A percentile compares a stretch with the other conserved stretches of the same genome.
phyloP scores from a whole-genome alignment of 2,113 vertebrate species.

The Callipepla californica region DNA sequence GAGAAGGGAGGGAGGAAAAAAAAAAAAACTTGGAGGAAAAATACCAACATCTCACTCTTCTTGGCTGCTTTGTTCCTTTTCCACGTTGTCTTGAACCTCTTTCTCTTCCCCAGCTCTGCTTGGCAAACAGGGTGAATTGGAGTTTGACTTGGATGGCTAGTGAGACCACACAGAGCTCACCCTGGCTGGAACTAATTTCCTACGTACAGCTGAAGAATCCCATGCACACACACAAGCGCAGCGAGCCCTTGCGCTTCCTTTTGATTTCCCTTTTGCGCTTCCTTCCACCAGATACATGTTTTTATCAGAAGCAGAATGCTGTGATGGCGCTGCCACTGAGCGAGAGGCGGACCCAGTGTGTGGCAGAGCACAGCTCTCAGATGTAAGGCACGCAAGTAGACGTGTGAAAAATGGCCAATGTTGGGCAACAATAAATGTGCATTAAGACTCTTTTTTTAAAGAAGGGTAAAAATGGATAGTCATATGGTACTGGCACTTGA shows the following conservation, averaged over 20 bases:
- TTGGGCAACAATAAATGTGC: conserved; percentile 59
- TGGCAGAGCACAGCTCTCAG: conserved; percentile 19
- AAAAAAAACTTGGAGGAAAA: conserved; percentile 32
- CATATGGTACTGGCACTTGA: conserved; percentile 72
- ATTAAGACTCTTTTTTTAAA: neutral
- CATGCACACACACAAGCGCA: conserved; percentile 28
- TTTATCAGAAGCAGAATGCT: conserved; percentile 64
- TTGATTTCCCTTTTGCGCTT: conserved; percentile 65
- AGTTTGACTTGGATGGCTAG: conserved; percentile 73
- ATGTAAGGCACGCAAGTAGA: conserved; percentile 33
- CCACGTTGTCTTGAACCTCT: conserved; percentile 59
- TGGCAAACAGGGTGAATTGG: conserved; percentile 70
- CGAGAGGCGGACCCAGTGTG: conserved; percentile 6
- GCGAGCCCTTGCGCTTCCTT: conserved; percentile 57
- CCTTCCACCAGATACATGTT: conserved; percentile 59
- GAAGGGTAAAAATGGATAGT: conserved; percentile 68
- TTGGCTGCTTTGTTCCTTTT: conserved; percentile 70
- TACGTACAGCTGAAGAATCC: conserved; percentile 53
- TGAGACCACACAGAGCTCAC: conserved; percentile 75
- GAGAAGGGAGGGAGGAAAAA: accelerated
- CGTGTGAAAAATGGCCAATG: conserved; percentile 56
- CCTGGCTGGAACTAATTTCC: conserved; percentile 63
- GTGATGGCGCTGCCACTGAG: neutral
- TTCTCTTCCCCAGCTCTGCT: conserved; percentile 15
- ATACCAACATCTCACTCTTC: conserved; percentile 45